Percentiles rank a stretch among this genome's conserved stretches.
Conservation (phyloP, 1,140 invertebrate genomes). For the Drosophila ohnishii region DNA sequence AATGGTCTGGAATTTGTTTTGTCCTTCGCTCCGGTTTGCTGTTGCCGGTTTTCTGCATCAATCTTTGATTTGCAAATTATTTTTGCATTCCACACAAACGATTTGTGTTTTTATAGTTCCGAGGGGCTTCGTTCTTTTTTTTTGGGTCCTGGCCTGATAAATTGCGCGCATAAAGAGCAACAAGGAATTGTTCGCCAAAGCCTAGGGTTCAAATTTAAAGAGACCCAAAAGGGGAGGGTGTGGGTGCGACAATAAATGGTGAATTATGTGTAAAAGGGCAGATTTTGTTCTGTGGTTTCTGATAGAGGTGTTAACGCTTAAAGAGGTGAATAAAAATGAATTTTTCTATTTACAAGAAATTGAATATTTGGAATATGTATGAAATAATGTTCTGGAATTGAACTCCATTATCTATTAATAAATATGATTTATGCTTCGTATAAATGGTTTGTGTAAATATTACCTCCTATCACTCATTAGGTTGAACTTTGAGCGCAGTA, state of each 20-base stretch:
- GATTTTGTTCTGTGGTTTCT: not conserved
- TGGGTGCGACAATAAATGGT: slow-evolving; percentile 25
- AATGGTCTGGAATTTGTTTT: slow-evolving; percentile 50
- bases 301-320: slow-evolving; percentile 11
- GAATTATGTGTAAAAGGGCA: slow-evolving; percentile 18
- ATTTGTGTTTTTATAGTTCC: slow-evolving; percentile 64
- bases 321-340: not conserved
- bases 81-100: slow-evolving; percentile 60
- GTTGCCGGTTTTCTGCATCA: slow-evolving; percentile 28
- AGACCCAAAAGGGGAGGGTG: not conserved
- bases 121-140: slow-evolving; percentile 19
- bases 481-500: slow-evolving; percentile 1
- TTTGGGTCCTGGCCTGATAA: slow-evolving; percentile 50
- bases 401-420: too few species aligned
- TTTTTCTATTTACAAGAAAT: not conserved
- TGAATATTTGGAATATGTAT: not conserved
- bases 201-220: slow-evolving; percentile 38
- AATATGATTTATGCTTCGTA: not conserved
- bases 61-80: slow-evolving; percentile 56
- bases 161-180: slow-evolving; percentile 49
- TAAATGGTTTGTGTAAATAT: not conserved
- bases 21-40: slow-evolving; percentile 17
- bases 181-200: slow-evolving; percentile 26
- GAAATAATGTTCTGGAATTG: not conserved
- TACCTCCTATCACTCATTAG: slow-evolving; percentile 7